A percentile compares a stretch with the other conserved stretches of the same genome.
Evolutionary conservation across 64 coral and sea anemone species (phyloP).

Genomic region (Pachyseris speciosa): DNA sequence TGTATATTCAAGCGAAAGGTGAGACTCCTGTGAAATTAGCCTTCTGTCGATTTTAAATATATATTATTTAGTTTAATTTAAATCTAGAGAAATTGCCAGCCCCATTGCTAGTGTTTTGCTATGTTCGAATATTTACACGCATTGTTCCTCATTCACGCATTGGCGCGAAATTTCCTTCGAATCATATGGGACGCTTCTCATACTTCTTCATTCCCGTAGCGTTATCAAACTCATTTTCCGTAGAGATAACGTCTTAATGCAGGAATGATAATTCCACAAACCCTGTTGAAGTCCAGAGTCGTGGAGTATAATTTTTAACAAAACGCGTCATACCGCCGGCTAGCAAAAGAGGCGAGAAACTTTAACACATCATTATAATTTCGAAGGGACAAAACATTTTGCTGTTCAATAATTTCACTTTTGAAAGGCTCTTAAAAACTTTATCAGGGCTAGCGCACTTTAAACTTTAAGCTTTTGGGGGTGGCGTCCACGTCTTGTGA

Average conservation of each 20-base stretch:
- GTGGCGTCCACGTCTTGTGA: constrained; percentile 35
- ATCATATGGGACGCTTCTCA: neutral
- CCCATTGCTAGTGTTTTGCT: neutral
- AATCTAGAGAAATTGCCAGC: neutral
- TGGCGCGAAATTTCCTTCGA: constrained; percentile 30
- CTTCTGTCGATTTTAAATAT: neutral
- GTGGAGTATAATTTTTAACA: neutral
- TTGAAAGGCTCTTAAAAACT: neutral
- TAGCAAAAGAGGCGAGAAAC: neutral
- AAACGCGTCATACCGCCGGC: too few relatives aligned
- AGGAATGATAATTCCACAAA: neutral
- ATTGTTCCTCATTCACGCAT: neutral
- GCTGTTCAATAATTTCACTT: neutral
- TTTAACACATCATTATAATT: neutral
- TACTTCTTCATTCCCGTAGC: neutral
- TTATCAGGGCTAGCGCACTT: neutral
- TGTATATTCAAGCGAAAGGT: constrained; percentile 99
- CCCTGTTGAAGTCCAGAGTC: neutral
- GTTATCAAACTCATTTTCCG: neutral
- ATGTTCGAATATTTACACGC: too few relatives aligned
- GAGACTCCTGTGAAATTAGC: neutral
- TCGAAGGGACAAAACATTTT: neutral
- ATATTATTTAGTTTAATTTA: neutral
- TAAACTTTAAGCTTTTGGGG: neutral
- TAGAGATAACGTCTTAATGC: neutral